Evolutionary conservation across 2,113 vertebrate genomes (phyloP), one percentile per base, ranked within the genome.

Genomic region (Cryptomyrus ogoouensis): DNA sequence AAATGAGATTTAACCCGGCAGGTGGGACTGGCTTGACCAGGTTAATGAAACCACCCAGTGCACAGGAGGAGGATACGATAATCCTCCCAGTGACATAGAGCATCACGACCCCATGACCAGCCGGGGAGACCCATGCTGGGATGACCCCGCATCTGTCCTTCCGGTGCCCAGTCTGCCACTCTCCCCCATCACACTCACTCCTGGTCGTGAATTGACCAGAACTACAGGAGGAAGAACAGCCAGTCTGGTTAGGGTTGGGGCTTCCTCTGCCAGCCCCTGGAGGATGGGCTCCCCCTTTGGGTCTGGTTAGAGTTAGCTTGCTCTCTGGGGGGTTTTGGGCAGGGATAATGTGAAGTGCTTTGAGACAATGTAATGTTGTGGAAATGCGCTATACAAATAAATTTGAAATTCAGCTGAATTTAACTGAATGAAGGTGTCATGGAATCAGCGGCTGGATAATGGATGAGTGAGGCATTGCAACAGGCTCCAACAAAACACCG

Each of bases 11-110:
- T 27, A 58, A 70, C n/a, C n/a, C 27, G 10, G 3, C 62, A 70
- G 27, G 62, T 70, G 62, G 62, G 10, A 12, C 62, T 66, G 9
- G n/a, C 58, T 66, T 66, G 58, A n/a, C 49, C 49, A 39, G 27
- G 12, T 19, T n/a, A 83, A 9, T 35, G 53, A 56, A 58, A 31
- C 56, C 27, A 44, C 31, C n/a, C 50, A 24, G 56, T 47, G 4
- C 10, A 62, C 56, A 39, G 58, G 47, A 87, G 35, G n/a, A 74
- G 9, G 70, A 89, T 62, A 84, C 24, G 24, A 62, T 88, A 90
- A 90, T 90, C 90, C 66, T 90, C 90, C 50, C 80, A 88, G 70
- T 83, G 77, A 88, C 87, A 88, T 53, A 39, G 70, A 17, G 31
- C 31, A 47, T 88, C 66, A 50, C 13, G 90, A 83, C 74, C 58